These are phyloP conservation scores for Glyptemys insculpta DNA, from an alignment of 2,797 vertebrate genomes.

Conservation along the genomic window DNA sequence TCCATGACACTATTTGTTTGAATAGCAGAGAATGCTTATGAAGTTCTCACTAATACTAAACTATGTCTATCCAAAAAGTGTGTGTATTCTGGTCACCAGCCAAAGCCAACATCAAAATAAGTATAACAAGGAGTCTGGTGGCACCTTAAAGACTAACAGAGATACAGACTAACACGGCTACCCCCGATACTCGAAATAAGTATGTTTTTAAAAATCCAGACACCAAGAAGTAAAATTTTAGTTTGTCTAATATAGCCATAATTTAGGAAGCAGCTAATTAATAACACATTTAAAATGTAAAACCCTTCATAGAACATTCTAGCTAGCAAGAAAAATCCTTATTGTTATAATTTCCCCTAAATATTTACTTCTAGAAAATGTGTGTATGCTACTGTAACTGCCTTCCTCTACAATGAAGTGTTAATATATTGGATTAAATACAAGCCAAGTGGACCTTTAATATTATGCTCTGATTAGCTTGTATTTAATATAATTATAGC, in stretches of 20 bases:
- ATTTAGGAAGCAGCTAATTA: not conserved
- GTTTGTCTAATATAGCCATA: not conserved
- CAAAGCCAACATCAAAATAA: not conserved
- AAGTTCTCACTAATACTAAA: not conserved
- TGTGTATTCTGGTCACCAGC: not conserved
- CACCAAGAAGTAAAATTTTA: not conserved
- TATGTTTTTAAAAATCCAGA: not conserved
- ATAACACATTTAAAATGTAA: not conserved
- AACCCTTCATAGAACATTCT: not conserved
- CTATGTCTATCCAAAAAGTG: not conserved
- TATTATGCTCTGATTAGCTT: not conserved
- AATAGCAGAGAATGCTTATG: not conserved
- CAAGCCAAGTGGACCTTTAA: not conserved
- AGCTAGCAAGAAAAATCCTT: not conserved
- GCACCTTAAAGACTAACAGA: too few relatives aligned
- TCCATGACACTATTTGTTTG: not conserved
- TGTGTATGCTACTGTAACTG: not conserved
- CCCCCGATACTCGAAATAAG: not conserved
- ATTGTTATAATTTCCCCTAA: not conserved
- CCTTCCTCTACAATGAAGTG: not conserved
- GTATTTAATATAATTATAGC: not conserved
- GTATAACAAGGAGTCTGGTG: not conserved
- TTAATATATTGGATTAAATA: not conserved
- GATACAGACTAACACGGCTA: too few relatives aligned
- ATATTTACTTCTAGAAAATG: not conserved